A percentile compares a stretch with the other conserved stretches of the same genome.
These are phyloP conservation scores for Semicossyphus pulcher DNA, from an alignment of 2,113 vertebrate species.

Conservation along the genomic window DNA sequence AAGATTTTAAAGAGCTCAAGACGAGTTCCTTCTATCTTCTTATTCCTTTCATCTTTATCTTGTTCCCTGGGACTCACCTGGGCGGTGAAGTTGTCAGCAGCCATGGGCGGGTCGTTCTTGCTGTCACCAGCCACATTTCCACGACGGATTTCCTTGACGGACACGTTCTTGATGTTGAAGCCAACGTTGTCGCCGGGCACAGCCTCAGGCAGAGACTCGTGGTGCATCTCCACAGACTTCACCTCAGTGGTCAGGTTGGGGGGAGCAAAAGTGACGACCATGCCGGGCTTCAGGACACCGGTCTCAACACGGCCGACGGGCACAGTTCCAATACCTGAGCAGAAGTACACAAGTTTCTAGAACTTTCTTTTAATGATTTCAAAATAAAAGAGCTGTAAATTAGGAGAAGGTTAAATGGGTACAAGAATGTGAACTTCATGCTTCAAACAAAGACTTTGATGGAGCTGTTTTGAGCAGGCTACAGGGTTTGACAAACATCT, in stretches of 20 bases:
- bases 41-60: not conserved
- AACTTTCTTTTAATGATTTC: too few relatives aligned
- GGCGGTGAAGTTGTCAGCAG: conserved; percentile 81
- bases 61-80: conserved; percentile 70
- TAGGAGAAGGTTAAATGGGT: too few relatives aligned
- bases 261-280: conserved; percentile 87
- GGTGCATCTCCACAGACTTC: conserved; percentile 89
- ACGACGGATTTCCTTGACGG: conserved; percentile 86
- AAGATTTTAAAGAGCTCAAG: too few relatives aligned
- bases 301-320: conserved; percentile 87
- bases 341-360: too few relatives aligned
- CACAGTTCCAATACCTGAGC: conserved; percentile 85
- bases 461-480: too few relatives aligned
- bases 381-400: too few relatives aligned
- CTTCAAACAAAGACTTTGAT: too few relatives aligned
- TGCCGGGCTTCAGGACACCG: conserved; percentile 83
- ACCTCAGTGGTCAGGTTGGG: conserved; percentile 86
- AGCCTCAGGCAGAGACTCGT: conserved; percentile 83
- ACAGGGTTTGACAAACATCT: too few relatives aligned
- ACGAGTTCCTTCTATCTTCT: not conserved
- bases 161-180: conserved; percentile 87
- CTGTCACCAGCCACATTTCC: conserved; percentile 86
- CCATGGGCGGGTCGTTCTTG: conserved; percentile 85
- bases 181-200: conserved; percentile 85
- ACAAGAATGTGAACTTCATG: not conserved